Evolutionary conservation across 2,113 vertebrate species (phyloP).

Genomic region (Calyptommatus sinebrachiatus): DNA sequence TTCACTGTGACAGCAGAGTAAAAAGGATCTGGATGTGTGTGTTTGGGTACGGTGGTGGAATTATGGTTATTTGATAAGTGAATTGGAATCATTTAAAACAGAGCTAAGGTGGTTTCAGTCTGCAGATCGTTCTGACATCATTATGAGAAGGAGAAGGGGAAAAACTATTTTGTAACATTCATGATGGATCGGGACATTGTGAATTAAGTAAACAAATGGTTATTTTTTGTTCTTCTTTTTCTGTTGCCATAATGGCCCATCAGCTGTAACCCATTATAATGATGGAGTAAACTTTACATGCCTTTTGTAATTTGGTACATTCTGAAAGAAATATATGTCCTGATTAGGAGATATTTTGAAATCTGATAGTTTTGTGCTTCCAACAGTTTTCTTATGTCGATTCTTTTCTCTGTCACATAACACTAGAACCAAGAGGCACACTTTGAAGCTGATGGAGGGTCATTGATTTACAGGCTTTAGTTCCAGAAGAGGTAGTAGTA

Average conservation of each 20-base stretch:
- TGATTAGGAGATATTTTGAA: not conserved
- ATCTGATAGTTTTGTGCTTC: not conserved
- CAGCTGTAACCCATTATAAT: not conserved
- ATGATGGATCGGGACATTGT: not conserved
- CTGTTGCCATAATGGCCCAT: not conserved
- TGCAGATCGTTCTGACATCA: constrained; percentile 53
- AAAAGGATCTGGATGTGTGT: constrained; percentile 85
- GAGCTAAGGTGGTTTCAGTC: constrained; percentile 53
- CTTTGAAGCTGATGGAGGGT: too few species aligned
- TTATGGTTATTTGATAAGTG: constrained; percentile 57
- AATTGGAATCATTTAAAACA: constrained; percentile 66
- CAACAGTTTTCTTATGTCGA: not conserved
- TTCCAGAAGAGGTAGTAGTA: too few species aligned
- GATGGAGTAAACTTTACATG: not conserved
- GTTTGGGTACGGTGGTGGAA: constrained; percentile 64
- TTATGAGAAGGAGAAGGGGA: constrained; percentile 38
- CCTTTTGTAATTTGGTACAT: constrained; percentile 3
- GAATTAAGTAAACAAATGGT: not conserved
- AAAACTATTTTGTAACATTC: constrained; percentile 36
- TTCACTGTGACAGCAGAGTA: constrained; percentile 88
- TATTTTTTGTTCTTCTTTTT: not conserved
- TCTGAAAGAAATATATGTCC: not conserved
- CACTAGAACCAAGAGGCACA: too few species aligned
- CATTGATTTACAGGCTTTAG: too few species aligned
- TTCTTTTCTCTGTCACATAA: too few species aligned